These are phyloP conservation scores for Propsilocerus akamusi DNA, from an alignment of 1,140 invertebrate genomes.

Conservation along the genomic window DNA sequence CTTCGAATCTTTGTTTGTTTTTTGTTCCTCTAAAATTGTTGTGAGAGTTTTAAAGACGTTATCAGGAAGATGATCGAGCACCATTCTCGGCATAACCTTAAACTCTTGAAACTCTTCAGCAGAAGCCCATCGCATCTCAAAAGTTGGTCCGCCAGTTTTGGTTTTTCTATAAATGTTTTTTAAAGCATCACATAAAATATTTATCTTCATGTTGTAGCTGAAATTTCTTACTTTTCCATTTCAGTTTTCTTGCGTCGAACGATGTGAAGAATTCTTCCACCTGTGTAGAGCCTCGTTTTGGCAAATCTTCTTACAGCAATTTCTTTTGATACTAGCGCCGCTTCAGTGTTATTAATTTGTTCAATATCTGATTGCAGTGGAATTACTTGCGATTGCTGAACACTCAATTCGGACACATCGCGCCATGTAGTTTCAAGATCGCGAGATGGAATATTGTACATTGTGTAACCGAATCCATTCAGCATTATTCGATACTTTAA, in stretches of 20 bases:
- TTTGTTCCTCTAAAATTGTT: constrained; percentile 32
- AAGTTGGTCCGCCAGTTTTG: constrained; percentile 35
- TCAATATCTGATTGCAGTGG: constrained; percentile 20
- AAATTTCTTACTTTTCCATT: constrained; percentile 33
- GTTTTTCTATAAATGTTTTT: constrained; percentile 28
- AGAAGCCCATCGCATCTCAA: constrained; percentile 54
- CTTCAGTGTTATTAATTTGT: constrained; percentile 29
- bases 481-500: constrained; percentile 56
- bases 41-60: constrained; percentile 45
- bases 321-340: constrained; percentile 39
- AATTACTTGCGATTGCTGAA: constrained; percentile 18
- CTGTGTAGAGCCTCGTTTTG: constrained; percentile 42
- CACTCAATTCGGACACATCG: constrained; percentile 31
- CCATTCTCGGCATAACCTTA: constrained; percentile 54
- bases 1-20: neutral
- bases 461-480: constrained; percentile 53
- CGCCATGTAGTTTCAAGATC: constrained; percentile 52
- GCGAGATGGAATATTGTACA: constrained; percentile 51
- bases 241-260: constrained; percentile 42
- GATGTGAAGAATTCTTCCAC: constrained; percentile 54
- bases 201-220: neutral
- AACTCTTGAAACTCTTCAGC: constrained; percentile 57
- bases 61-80: constrained; percentile 53
- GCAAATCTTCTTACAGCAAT: constrained; percentile 46
- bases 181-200: neutral